Evolutionary conservation across 2,797 vertebrate species (phyloP).

Genomic region (Spinibarbus caldwelli): DNA sequence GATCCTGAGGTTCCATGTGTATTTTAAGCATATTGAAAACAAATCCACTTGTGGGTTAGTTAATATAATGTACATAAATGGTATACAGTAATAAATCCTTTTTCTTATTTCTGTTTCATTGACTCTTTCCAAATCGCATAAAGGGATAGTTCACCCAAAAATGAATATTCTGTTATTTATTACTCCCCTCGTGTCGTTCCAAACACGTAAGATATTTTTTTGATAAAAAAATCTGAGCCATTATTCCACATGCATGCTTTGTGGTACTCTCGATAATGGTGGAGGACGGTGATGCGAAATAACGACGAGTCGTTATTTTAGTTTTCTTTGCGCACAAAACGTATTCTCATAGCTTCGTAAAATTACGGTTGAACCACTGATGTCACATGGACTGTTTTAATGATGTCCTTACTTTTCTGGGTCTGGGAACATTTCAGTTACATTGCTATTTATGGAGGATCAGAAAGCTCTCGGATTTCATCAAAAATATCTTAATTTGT

Average conservation of each 20-base stretch:
- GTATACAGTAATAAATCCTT: conserved; percentile 76
- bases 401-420: background rate
- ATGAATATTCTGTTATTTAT: background rate
- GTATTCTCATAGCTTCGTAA: background rate
- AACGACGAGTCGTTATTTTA: background rate
- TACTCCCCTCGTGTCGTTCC: background rate
- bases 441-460: background rate
- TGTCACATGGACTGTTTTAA: background rate
- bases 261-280: background rate
- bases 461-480: background rate
- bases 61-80: conserved; percentile 75
- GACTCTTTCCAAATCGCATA: background rate
- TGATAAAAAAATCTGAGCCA: background rate
- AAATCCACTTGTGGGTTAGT: conserved; percentile 53
- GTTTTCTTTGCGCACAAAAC: too few species aligned
- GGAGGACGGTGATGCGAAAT: background rate
- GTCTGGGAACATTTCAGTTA: background rate
- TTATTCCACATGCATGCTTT: too few species aligned
- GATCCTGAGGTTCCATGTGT: conserved; percentile 70
- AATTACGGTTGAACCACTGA: background rate
- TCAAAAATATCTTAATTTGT: background rate
- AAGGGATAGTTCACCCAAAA: background rate
- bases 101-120: conserved; percentile 63
- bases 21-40: conserved; percentile 28
- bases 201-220: background rate